A percentile compares a stretch with the other conserved stretches of the same genome.
These are phyloP conservation scores for Salvelinus sp. DNA, from an alignment of 2,113 vertebrate genomes.

Conservation along the genomic window DNA sequence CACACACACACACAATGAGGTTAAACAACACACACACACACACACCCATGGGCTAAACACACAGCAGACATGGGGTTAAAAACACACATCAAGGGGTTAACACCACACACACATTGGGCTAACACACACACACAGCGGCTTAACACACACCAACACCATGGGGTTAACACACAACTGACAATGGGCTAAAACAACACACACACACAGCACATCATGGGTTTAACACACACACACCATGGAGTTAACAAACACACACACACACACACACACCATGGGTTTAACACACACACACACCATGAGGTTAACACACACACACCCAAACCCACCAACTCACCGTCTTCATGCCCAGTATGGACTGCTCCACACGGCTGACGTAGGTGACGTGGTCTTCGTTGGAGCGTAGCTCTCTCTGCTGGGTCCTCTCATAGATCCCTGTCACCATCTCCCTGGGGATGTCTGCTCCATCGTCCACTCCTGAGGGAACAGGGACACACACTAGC, in stretches of 20 bases:
- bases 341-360: constrained; percentile 97
- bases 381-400: constrained; percentile 98
- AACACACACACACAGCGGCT: too few relatives aligned
- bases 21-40: background rate
- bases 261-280: too few relatives aligned
- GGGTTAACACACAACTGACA: background rate
- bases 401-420: constrained; percentile 95
- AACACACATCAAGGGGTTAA: too few relatives aligned
- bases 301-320: constrained; percentile 1
- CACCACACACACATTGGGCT: too few relatives aligned
- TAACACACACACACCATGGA: too few relatives aligned
- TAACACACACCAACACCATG: background rate
- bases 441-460: constrained; percentile 96
- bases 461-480: constrained; percentile 92
- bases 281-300: too few relatives aligned
- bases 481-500: background rate
- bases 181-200: too few relatives aligned
- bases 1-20: background rate
- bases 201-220: too few relatives aligned
- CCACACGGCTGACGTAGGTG: constrained; percentile 96
- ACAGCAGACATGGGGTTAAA: too few relatives aligned
- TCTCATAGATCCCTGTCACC: constrained; percentile 95
- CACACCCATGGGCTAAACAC: too few relatives aligned
- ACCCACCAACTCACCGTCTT: constrained; percentile 86
- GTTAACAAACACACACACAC: background rate